Evolutionary conservation across 2,797 vertebrate genomes (phyloP), one percentile per base, ranked within the genome.

Genomic region (Epinephelus malabaricus): DNA sequence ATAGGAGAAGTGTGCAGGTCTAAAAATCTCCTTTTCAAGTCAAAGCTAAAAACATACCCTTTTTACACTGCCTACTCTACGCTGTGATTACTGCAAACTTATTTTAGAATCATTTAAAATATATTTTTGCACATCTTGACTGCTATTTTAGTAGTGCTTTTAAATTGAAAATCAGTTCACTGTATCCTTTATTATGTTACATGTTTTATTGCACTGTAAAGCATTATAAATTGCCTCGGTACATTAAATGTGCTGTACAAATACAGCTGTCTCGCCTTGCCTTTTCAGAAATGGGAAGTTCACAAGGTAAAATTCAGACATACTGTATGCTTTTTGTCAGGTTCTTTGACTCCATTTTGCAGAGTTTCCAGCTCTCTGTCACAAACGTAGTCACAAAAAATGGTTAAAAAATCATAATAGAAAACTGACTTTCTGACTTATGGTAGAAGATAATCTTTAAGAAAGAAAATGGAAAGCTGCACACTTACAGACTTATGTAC

Each of bases 261-360:
- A 34, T 34, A 34, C 34, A 34, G 34, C 34, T 34, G 34, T 8
- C 34, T 8, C 1, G 7, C 6, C 34, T 34, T 34, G 34, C 40
- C 21, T 38, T 46, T 61, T 49, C 8, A 40, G 21, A 50, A 17
- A 40, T 56, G 5, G 30, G 13, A 49, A 25, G 23, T 58, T 50
- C 13, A 38, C 17, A 23, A 23, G 58, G 21, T 56, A n/a, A 68
- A 55, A 60, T 59, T 51, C 21, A 67, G 19, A 21, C 8, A 58
- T 40, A 64, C 6, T 45, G 8, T 19, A 21, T 27, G 51, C 9
- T 45, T 17, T 60, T 19, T 59, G 11, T 64, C 43, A 49, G 8
- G 12, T 55, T 38, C 11, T 68, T 53, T 27, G 27, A 64, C 18
- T 67, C 38, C 17, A 69, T 11, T 71, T 56, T 69, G 10, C 40